phyloP scores from a whole-genome alignment of 2,113 vertebrate genomes.

The Theristicus caerulescens region DNA sequence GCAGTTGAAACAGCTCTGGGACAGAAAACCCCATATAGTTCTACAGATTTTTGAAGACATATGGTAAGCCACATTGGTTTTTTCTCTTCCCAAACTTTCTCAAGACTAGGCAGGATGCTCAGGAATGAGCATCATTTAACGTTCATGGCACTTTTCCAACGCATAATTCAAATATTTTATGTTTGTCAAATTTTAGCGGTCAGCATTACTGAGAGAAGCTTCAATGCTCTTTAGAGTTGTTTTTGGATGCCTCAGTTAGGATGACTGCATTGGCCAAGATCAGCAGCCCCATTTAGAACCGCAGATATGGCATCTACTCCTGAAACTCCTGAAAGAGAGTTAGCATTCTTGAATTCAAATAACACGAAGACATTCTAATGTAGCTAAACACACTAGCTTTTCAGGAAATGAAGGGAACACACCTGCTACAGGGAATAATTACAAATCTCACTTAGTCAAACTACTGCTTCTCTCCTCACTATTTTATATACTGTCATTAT shows the following conservation, averaged over 20 bases:
- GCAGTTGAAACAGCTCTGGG: background rate
- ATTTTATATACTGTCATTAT: background rate
- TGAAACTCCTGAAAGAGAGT: background rate
- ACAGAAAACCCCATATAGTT: background rate
- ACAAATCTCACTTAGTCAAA: background rate
- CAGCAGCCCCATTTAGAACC: background rate
- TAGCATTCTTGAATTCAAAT: background rate
- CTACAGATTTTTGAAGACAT: background rate
- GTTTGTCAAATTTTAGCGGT: fast-evolving
- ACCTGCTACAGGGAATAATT: background rate
- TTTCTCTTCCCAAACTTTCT: background rate
- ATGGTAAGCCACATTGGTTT: background rate
- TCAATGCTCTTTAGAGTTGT: background rate
- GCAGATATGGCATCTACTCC: background rate
- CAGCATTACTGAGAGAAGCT: background rate
- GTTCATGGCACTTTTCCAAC: background rate
- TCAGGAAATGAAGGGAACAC: background rate
- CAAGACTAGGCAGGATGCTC: background rate
- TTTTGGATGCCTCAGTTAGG: background rate
- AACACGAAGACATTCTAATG: background rate
- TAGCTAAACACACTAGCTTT: background rate
- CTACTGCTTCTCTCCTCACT: background rate
- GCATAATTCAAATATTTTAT: background rate
- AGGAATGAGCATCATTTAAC: background rate
- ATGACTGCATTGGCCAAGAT: background rate